Conservation (phyloP, 2,888 invertebrate genomes). For the Chorisops tibialis region DNA sequence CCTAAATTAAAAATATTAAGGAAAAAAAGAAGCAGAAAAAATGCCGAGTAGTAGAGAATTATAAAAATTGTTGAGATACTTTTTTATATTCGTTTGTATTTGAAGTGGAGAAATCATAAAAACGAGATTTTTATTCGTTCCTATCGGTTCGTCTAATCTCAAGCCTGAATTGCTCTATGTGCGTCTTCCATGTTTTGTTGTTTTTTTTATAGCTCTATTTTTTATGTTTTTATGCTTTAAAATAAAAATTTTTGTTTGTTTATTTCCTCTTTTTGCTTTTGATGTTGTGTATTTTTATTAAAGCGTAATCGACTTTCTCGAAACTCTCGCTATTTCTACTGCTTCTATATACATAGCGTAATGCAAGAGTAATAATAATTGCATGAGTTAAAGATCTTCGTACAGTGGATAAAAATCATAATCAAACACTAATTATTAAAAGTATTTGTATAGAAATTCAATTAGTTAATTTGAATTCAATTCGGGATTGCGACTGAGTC, state of each 20-base stretch:
- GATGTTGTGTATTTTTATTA: too few species aligned
- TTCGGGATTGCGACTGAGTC: too few species aligned
- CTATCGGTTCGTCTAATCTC: conserved; percentile 20
- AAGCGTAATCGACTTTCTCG: conserved; percentile 19
- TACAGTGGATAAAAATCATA: too few species aligned
- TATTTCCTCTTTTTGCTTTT: conserved; percentile 9
- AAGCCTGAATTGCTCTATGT: neutral
- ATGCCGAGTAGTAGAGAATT: conserved; percentile 8
- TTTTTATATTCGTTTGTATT: conserved; percentile 22
- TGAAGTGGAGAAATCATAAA: conserved; percentile 25
- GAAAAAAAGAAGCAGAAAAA: too few species aligned
- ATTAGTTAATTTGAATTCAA: too few species aligned
- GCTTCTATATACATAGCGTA: too few species aligned
- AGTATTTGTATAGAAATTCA: too few species aligned
- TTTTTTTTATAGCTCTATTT: conserved; percentile 12
- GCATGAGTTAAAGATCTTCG: too few species aligned
- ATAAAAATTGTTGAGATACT: conserved; percentile 11
- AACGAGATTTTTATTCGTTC: conserved; percentile 21
- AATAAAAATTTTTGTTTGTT: conserved; percentile 23
- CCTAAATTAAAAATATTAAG: conserved; percentile 18
- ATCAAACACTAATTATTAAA: too few species aligned
- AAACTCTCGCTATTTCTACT: neutral
- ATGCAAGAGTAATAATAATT: too few species aligned
- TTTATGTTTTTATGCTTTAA: conserved; percentile 23
- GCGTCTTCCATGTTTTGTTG: too few species aligned